Evolutionary conservation across 1,140 invertebrate species (phyloP), one percentile per base, ranked within the genome.

Genomic region (Heliothis subflexa): DNA sequence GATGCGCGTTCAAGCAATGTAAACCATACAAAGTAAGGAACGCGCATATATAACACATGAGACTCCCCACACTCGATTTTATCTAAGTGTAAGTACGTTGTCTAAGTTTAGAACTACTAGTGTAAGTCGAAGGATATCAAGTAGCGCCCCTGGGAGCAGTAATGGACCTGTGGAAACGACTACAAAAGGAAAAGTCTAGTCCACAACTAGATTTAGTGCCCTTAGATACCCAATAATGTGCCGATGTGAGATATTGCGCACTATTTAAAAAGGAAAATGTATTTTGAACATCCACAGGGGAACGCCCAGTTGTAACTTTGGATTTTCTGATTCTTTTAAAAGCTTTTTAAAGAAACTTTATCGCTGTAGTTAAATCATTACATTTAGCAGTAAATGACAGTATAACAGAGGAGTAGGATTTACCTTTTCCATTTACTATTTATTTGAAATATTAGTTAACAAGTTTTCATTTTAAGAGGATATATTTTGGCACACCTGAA

Each of bases 151-250:
- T 18, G 90, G 83, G 91, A 83, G 78, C 80, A 78, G 81, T 91
- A 92, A 91, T 88, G 89, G 88, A 83, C 85, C 79, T 81, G 88
- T 84, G 85, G 88, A 90, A 89, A 86, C 86, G 80, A 84, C 81
- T 83, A 78, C 82, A 86, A 87, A 90, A 89, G 85, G 84, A 85
- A 81, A 88, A 87, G 81, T 84, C 83, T 83, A 81, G 74, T 83
- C 82, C 83, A 78, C 83, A 82, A 85, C 82, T 84, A 90, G 87
- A 91, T 91, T 92, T 91, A 92, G 80, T 80, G 82, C 75, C 52
- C 79, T 72, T 72, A 74, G 79, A 73, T 78, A 78, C 78, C 78
- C 71, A 79, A 86, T 78, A 83, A 85, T 85, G 71, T 83, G 50
- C 50, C 45, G 64, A 71, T 70, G 76, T 78, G 76, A 70, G 66